Evolutionary conservation across 37 sponge, comb jelly and placozoan genomes (phyloP).

Genomic region (Theonella swinhoei): DNA sequence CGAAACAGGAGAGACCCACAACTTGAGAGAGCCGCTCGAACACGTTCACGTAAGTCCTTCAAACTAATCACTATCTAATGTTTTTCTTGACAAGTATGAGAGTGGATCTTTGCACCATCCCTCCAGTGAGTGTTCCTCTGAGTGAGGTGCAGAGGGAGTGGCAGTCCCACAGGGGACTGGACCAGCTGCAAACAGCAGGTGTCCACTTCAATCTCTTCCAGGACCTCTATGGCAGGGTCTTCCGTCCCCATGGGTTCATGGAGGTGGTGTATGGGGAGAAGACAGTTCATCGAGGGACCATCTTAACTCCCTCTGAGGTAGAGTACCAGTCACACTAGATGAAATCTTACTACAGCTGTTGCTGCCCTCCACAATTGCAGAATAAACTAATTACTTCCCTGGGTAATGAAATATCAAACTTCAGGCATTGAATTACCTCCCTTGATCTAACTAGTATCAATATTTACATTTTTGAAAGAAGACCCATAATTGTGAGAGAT

Average conservation of each 20-base stretch:
- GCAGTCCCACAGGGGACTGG: constrained; percentile 14
- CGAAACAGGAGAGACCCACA: constrained; percentile 51
- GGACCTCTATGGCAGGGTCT: constrained; percentile 44
- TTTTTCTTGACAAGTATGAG: not conserved
- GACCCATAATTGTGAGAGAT: no score
- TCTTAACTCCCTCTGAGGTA: constrained; percentile 23
- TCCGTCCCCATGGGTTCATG: constrained; percentile 36
- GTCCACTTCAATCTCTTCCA: constrained; percentile 44
- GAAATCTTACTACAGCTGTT: no score
- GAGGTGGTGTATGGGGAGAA: constrained; percentile 16
- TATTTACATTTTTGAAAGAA: no score
- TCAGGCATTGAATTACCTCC: no score
- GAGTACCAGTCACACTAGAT: not conserved
- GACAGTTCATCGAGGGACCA: constrained; percentile 26
- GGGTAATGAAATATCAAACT: no score
- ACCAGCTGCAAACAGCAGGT: constrained; percentile 51
- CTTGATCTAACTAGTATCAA: no score
- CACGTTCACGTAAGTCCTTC: constrained; percentile 34
- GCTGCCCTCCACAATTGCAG: no score
- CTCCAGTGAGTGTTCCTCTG: constrained; percentile 64
- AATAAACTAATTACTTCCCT: no score
- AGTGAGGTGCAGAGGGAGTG: constrained; percentile 41
- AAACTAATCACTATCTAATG: not conserved
- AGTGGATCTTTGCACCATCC: not conserved
- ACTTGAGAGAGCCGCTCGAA: constrained; percentile 59